A percentile compares a stretch with the other conserved stretches of the same genome.
phyloP scores from a whole-genome alignment of 2,113 vertebrate genomes.

The Solea solea region DNA sequence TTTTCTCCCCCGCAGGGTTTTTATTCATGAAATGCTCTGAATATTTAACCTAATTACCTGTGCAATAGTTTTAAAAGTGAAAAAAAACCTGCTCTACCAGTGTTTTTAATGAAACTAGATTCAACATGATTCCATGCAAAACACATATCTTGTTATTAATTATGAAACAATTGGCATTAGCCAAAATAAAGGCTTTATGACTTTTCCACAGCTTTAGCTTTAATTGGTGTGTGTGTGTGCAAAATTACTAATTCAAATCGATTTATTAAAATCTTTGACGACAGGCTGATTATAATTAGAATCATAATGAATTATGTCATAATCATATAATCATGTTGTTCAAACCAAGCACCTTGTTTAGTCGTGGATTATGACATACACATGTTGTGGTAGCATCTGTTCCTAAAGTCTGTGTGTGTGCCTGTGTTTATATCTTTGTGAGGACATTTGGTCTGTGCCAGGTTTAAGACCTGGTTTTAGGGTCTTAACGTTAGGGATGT shows the following conservation, averaged over 20 bases:
- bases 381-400: conserved; percentile 4
- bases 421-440: conserved; percentile 1
- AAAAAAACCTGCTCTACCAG: no score
- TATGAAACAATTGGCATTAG: no score
- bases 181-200: no score
- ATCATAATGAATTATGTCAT: conserved; percentile 23
- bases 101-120: no score
- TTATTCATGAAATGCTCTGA: background rate
- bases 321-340: conserved; percentile 17
- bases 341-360: conserved; percentile 50
- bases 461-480: no score
- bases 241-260: no score
- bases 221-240: no score
- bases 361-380: background rate
- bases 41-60: background rate
- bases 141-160: no score
- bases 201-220: no score
- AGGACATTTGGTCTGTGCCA: no score
- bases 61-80: background rate
- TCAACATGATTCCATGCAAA: no score
- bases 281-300: background rate
- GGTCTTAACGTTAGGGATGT: no score
- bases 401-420: conserved; percentile 1
- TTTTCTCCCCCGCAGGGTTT: conserved; percentile 1
- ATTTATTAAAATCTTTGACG: background rate